These are phyloP conservation scores for Coelinius sp. DNA, from an alignment of 2,888 invertebrate species.

Conservation along the genomic window DNA sequence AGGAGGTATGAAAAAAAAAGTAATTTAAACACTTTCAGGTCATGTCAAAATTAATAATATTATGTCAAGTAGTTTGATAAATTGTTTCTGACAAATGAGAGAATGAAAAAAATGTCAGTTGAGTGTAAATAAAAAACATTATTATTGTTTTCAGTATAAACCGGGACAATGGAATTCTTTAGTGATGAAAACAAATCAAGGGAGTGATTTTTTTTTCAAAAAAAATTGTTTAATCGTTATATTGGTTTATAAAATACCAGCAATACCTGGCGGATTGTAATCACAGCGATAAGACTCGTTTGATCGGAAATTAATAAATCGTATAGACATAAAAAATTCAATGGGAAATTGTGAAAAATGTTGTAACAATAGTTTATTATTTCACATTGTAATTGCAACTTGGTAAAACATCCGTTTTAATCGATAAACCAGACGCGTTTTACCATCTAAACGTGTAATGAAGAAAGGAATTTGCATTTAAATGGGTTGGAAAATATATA, in stretches of 20 bases:
- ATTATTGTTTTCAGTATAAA: slow-evolving; percentile 17
- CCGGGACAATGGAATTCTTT: slow-evolving; percentile 65
- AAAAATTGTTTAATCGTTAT: slow-evolving; percentile 25
- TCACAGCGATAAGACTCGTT: slow-evolving; percentile 31
- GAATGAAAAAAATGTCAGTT: not conserved
- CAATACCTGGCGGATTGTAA: slow-evolving; percentile 24
- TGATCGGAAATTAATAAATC: slow-evolving; percentile 27
- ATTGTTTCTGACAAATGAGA: slow-evolving; percentile 10
- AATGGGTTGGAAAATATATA: slow-evolving; percentile 3
- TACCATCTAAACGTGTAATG: not conserved
- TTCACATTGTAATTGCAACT: slow-evolving; percentile 37
- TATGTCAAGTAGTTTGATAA: slow-evolving; percentile 15
- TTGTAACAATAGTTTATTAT: slow-evolving; percentile 37
- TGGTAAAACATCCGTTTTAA: slow-evolving; percentile 40
- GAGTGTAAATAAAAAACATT: slow-evolving; percentile 14
- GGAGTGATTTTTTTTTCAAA: slow-evolving; percentile 43
- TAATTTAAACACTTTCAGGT: slow-evolving; percentile 10
- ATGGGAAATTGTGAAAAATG: slow-evolving; percentile 26
- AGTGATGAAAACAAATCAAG: slow-evolving; percentile 60
- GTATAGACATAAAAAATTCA: slow-evolving; percentile 1
- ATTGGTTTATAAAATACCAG: slow-evolving; percentile 38
- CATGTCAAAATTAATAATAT: slow-evolving; percentile 13
- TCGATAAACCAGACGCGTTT: slow-evolving; percentile 29
- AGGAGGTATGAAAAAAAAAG: not conserved
- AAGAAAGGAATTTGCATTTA: slow-evolving; percentile 17